Conservation (phyloP, 2,797 vertebrate species). For the Diceros bicornis region DNA sequence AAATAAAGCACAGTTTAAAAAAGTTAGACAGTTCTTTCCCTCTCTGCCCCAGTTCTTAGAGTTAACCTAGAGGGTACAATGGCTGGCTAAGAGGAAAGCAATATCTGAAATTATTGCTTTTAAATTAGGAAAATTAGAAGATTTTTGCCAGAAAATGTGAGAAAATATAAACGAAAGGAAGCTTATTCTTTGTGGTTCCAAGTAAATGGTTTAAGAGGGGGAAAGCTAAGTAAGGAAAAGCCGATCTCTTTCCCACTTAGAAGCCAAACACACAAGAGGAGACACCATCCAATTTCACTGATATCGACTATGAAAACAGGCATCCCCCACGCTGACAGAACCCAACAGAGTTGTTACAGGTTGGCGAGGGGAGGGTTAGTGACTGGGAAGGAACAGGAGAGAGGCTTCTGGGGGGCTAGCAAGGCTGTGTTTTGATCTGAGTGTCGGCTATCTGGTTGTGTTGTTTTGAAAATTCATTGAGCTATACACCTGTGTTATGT, state of each 20-base stretch:
- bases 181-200: background rate
- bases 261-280: background rate
- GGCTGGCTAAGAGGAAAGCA: background rate
- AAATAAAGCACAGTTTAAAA: background rate
- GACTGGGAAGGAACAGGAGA: too few species aligned
- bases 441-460: rapidly evolving
- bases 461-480: background rate
- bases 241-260: background rate
- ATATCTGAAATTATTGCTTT: background rate
- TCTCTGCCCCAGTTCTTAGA: too few species aligned
- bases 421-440: too few species aligned
- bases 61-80: background rate
- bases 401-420: background rate
- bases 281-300: background rate
- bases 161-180: background rate
- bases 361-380: too few species aligned
- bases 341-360: background rate
- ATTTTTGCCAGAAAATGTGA: background rate
- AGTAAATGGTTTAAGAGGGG: background rate
- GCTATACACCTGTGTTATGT: background rate
- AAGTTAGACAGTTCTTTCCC: background rate
- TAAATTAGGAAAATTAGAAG: background rate
- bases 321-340: too few species aligned
- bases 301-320: background rate
- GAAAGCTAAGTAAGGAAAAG: background rate